Evolutionary conservation across 2,888 invertebrate species (phyloP), one percentile per base, ranked within the genome.

Genomic region (Athalia rosae): DNA sequence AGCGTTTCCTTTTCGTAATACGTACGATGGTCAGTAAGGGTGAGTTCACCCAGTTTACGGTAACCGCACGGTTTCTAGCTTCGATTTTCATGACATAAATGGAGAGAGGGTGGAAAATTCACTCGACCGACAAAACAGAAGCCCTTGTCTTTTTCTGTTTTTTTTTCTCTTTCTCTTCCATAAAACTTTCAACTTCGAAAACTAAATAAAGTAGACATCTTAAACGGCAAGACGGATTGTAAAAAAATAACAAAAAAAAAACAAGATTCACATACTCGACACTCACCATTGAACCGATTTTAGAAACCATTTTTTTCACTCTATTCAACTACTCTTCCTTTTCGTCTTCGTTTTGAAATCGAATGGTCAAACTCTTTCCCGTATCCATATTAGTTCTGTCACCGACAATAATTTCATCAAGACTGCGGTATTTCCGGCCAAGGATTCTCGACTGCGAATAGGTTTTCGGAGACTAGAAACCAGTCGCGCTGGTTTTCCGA

Each of bases 71-170:
- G 53, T 53, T n/a, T 4, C n/a, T 43, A 13, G 13, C n/a, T n/a
- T 53, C 28, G 28, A 28, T 28, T 28, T 28, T 28, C 28, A 28
- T n/a, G 28, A 2, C 28, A 28, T 28, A 28, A 28, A 28, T 28
- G 28, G 28, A 28, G 28, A 28, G 5, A 4, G 3, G 7, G 4
- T 4, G 53, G 7, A 53, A 6, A 53, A 11, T 7, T 53, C 53
- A 4, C 53, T 3, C 69, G 1, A 58, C 13, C 69, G 58, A 71
- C 45, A 71, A 71, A 71, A 71, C 69, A 71, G 69, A 7, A 45
- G 5, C 6, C 58, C 4, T 43, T n/a, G 13, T 5, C 15, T 48
- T n/a, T 5, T 64, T n/a, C n/a, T 7, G n/a, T 9, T 4, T 4
- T 53, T 53, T 53, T 50, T 50, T 50, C 2, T 50, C 11, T 4